A percentile compares a stretch with the other conserved stretches of the same genome.
Conservation (phyloP, 2,113 vertebrate genomes). For the Otolemur garnettii region DNA sequence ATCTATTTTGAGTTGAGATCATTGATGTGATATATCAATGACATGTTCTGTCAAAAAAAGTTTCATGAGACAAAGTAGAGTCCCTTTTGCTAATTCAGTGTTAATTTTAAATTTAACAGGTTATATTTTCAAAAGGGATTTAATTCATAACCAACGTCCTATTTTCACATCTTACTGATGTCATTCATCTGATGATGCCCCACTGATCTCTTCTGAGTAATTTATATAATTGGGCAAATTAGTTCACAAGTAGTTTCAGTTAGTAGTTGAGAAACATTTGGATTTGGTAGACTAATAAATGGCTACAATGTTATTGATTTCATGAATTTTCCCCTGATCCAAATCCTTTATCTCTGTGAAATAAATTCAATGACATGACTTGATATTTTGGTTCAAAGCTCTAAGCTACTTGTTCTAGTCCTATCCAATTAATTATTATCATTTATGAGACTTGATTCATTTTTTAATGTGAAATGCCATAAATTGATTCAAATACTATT, state of each 20-base stretch:
- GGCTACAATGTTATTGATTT: not conserved
- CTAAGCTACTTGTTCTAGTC: not conserved
- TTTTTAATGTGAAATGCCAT: not conserved
- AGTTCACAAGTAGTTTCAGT: constrained; percentile 22
- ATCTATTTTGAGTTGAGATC: not conserved
- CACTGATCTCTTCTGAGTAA: not conserved
- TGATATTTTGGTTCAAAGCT: not conserved
- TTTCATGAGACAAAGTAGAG: not conserved
- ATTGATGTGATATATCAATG: not conserved
- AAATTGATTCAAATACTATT: constrained; percentile 36
- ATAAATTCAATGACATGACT: not conserved
- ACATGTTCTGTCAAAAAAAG: not conserved
- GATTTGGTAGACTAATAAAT: not conserved
- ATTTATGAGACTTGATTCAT: not conserved
- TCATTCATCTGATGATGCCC: not conserved
- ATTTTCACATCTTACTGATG: not conserved
- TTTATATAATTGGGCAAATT: not conserved
- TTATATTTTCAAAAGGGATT: not conserved
- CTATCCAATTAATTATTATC: not conserved
- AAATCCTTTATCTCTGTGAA: constrained; percentile 10
- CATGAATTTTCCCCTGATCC: not conserved
- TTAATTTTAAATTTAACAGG: constrained; percentile 45
- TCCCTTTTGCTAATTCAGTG: not conserved
- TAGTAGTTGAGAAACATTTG: not conserved
- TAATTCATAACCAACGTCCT: not conserved